Evolutionary conservation across 2,113 vertebrate genomes (phyloP).

Genomic region (Xiphorhynchus elegans): DNA sequence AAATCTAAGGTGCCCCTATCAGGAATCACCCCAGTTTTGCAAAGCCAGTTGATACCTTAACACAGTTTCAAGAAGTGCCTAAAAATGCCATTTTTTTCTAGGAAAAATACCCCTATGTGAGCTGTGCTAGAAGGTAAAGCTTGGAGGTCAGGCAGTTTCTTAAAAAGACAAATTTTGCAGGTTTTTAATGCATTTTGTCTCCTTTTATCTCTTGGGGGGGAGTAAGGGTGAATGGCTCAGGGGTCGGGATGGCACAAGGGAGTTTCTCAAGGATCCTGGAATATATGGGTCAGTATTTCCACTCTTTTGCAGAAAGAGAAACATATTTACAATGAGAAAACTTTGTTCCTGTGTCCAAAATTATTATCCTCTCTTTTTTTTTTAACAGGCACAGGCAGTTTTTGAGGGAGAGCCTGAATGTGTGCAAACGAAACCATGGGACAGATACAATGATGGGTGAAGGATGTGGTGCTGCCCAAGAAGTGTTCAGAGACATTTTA

Average conservation of each 20-base stretch:
- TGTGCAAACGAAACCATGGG: accelerated
- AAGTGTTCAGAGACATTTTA: not conserved
- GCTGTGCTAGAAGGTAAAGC: not conserved
- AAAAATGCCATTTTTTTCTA: not conserved
- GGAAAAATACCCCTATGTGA: not conserved
- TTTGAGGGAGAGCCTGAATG: accelerated
- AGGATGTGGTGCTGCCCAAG: not conserved
- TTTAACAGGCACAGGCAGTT: not conserved
- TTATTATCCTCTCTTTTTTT: not conserved
- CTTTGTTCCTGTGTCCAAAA: not conserved
- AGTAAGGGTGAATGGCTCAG: accelerated
- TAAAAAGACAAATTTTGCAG: not conserved
- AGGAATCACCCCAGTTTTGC: accelerated
- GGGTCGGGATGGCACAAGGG: accelerated
- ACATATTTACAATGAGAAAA: not conserved
- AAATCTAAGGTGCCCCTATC: accelerated
- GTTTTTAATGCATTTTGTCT: not conserved
- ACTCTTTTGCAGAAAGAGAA: not conserved
- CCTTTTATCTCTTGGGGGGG: not conserved
- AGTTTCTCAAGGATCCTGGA: accelerated
- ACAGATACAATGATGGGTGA: accelerated
- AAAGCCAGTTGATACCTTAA: accelerated
- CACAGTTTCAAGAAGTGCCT: not conserved
- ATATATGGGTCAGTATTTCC: accelerated
- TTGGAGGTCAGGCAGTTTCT: not conserved